Conservation (phyloP, 2,113 vertebrate species). For the Pristiophorus japonicus region DNA sequence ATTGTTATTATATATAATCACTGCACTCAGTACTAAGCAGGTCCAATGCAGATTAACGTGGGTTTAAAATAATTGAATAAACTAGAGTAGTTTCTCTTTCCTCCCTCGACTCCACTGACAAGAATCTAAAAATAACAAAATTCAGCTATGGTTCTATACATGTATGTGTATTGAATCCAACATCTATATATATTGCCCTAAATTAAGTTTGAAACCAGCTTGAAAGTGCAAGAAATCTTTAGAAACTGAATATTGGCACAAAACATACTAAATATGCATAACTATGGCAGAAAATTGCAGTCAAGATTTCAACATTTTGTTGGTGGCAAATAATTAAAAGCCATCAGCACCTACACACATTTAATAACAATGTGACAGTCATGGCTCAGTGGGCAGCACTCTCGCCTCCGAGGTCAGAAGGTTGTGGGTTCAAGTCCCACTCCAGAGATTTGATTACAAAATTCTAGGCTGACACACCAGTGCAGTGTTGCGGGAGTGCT, state of each 20-base stretch:
- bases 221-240: background rate
- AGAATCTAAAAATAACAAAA: background rate
- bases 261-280: background rate
- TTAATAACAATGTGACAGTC: background rate
- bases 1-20: background rate
- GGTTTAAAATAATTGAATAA: background rate
- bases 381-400: no score
- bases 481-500: no score
- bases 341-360: background rate
- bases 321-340: background rate
- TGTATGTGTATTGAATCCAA: background rate
- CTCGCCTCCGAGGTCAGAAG: no score
- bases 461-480: no score
- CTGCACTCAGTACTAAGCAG: background rate
- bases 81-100: background rate
- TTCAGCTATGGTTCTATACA: background rate
- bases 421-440: no score
- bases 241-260: background rate
- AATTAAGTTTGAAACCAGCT: background rate
- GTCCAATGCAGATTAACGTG: background rate
- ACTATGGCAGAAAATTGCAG: background rate
- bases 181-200: background rate
- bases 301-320: background rate
- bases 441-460: no score
- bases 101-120: background rate